These are phyloP conservation scores for Mesoligia furuncula DNA, from an alignment of 2,888 invertebrate genomes.

Conservation along the genomic window DNA sequence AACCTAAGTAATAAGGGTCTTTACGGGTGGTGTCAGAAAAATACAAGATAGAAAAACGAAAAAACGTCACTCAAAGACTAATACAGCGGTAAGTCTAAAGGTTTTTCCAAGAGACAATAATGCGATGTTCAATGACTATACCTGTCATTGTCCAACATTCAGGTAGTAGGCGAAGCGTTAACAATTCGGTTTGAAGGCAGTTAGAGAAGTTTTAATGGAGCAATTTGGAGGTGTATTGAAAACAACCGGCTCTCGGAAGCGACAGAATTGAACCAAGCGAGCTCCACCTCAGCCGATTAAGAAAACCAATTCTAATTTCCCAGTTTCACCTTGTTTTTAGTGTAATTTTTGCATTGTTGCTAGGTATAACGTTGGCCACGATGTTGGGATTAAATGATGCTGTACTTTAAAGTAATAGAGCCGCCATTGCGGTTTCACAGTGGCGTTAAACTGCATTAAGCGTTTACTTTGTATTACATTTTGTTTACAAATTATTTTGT, in stretches of 20 bases:
- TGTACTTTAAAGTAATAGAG: slow-evolving; percentile 26
- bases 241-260: slow-evolving; percentile 75
- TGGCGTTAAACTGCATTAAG: slow-evolving; percentile 33
- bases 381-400: slow-evolving; percentile 32
- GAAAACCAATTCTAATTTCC: slow-evolving; percentile 72
- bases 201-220: slow-evolving; percentile 84
- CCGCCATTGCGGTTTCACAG: slow-evolving; percentile 17
- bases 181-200: slow-evolving; percentile 78
- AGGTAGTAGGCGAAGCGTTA: slow-evolving; percentile 74
- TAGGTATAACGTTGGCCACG: slow-evolving; percentile 19
- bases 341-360: slow-evolving; percentile 60
- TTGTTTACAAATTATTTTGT: not conserved
- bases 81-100: slow-evolving; percentile 21
- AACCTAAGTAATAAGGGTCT: slow-evolving; percentile 22
- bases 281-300: slow-evolving; percentile 72
- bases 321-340: slow-evolving; percentile 58
- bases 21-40: slow-evolving; percentile 28
- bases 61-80: slow-evolving; percentile 37
- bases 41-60: slow-evolving; percentile 21
- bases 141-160: slow-evolving; percentile 73
- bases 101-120: slow-evolving; percentile 51
- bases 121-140: slow-evolving; percentile 61
- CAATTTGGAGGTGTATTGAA: slow-evolving; percentile 84
- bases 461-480: slow-evolving; percentile 19
- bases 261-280: slow-evolving; percentile 65